Conservation (phyloP, 2,888 invertebrate species). For the Sicus ferrugineus region DNA sequence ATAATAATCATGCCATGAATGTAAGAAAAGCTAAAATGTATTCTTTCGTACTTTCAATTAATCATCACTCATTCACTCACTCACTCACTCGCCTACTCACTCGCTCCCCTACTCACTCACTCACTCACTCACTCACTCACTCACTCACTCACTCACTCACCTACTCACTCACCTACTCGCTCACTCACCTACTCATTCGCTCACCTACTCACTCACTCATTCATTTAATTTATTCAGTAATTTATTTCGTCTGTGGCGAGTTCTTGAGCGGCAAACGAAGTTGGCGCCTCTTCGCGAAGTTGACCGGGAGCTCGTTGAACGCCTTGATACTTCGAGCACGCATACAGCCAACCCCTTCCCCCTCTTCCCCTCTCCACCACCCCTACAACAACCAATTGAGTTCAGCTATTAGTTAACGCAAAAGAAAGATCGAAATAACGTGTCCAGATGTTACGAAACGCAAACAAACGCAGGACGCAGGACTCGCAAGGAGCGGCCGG, state of each 20-base stretch:
- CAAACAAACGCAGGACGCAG: neutral
- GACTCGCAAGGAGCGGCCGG: neutral
- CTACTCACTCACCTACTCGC: too few species aligned
- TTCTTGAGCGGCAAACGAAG: neutral
- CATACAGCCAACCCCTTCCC: too few species aligned
- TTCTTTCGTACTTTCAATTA: neutral
- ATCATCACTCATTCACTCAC: too few species aligned
- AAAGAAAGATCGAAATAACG: neutral
- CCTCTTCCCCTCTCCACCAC: too few species aligned
- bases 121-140: neutral
- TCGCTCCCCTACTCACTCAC: too few species aligned
- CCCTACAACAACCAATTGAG: too few species aligned
- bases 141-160: too few species aligned
- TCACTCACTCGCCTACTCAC: too few species aligned
- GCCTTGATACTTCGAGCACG: neutral
- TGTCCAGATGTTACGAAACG: neutral
- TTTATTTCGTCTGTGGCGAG: too few species aligned
- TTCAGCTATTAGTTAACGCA: neutral
- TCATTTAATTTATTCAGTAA: too few species aligned
- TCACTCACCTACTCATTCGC: too few species aligned
- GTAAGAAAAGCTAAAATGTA: neutral
- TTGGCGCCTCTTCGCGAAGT: neutral
- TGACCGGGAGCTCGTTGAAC: slow-evolving; percentile 18
- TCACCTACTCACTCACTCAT: too few species aligned
- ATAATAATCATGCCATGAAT: slow-evolving; percentile 26